Evolutionary conservation across 2,888 invertebrate genomes (phyloP).

Genomic region (Rhopalosiphum nymphaeae): DNA sequence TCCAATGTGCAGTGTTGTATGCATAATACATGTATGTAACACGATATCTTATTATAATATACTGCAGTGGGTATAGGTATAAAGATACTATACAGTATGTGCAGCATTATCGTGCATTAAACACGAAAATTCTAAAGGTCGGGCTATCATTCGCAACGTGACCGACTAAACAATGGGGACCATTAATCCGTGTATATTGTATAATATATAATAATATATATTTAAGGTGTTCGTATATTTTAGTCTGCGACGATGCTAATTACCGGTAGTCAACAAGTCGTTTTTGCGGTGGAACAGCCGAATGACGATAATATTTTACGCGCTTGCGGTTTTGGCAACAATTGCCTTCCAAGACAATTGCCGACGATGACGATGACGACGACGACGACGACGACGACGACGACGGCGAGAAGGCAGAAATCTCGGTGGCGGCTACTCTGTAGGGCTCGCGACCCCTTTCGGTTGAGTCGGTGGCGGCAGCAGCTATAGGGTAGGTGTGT

Average conservation of each 20-base stretch:
- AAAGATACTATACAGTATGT: neutral
- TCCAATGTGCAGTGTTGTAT: neutral
- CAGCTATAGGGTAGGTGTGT: neutral
- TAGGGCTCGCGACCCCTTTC: conserved; percentile 18
- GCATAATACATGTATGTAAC: neutral
- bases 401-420: conserved; percentile 39
- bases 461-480: neutral
- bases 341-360: conserved; percentile 37
- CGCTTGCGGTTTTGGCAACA: conserved; percentile 53
- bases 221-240: neutral
- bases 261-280: conserved; percentile 61
- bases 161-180: neutral
- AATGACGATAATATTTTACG: conserved; percentile 49
- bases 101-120: neutral
- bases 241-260: neutral
- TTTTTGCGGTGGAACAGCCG: conserved; percentile 16
- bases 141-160: neutral
- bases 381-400: neutral
- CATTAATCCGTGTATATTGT: neutral
- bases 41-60: neutral
- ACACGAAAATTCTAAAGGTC: neutral
- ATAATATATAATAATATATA: neutral
- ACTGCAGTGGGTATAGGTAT: neutral
- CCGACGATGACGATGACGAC: neutral
- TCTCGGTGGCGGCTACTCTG: conserved; percentile 34